phyloP scores from a whole-genome alignment of 2,888 invertebrate genomes.

The Leucophora obtusa region DNA sequence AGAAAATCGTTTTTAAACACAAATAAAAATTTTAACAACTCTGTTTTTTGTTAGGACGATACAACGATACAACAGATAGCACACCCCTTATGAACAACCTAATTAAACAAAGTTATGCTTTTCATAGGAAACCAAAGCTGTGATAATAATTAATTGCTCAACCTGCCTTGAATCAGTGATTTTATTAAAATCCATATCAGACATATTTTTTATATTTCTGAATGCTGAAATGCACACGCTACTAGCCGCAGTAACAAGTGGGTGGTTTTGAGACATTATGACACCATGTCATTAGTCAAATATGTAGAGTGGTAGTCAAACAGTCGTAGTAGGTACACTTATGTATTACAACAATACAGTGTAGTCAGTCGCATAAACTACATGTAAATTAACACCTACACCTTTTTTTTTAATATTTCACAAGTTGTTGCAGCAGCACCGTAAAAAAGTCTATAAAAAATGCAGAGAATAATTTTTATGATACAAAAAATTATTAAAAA shows the following conservation, averaged over 20 bases:
- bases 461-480: constrained; percentile 11
- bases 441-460: constrained; percentile 11
- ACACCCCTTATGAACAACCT: no score
- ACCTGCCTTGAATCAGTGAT: constrained; percentile 21
- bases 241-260: constrained; percentile 36
- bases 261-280: constrained; percentile 52
- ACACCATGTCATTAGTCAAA: constrained; percentile 62
- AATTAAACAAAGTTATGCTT: not conserved
- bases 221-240: constrained; percentile 7
- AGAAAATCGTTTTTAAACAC: no score
- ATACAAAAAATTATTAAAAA: not conserved
- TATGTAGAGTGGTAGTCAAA: constrained; percentile 20
- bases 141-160: constrained; percentile 36
- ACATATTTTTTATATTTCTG: constrained; percentile 27
- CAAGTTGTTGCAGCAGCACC: constrained; percentile 4
- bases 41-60: no score
- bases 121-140: not conserved
- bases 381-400: constrained; percentile 47
- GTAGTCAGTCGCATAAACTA: constrained; percentile 23
- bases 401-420: constrained; percentile 17
- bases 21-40: no score
- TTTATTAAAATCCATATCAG: constrained; percentile 26
- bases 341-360: constrained; percentile 7
- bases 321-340: not conserved
- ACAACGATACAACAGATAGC: no score